phyloP scores from a whole-genome alignment of 2,113 vertebrate genomes.

The Pituophis catenifer region DNA sequence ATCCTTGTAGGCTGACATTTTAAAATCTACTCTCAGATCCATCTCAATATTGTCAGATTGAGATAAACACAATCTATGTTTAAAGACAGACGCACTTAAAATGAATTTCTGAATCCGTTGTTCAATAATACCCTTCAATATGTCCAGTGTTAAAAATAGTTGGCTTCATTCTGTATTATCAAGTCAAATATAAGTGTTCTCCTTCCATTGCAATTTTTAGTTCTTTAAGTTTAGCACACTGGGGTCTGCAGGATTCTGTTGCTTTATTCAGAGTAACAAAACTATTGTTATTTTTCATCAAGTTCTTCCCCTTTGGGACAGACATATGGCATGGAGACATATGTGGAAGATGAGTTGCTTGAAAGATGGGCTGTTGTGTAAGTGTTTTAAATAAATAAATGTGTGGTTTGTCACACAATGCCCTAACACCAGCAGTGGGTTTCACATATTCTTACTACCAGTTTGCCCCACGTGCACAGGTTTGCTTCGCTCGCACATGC shows the following conservation, averaged over 20 bases:
- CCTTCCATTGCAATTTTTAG: neutral
- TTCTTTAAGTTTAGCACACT: neutral
- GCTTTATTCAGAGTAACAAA: neutral
- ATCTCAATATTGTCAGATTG: neutral
- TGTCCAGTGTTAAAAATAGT: neutral
- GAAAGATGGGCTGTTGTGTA: neutral
- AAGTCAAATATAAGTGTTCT: neutral
- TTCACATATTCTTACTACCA: too few relatives aligned
- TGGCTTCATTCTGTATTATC: neutral
- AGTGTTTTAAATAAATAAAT: neutral
- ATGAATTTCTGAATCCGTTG: neutral
- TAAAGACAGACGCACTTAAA: neutral
- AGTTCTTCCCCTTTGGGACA: neutral
- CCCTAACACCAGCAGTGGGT: neutral
- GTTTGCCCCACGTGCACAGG: too few relatives aligned
- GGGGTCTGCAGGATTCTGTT: neutral
- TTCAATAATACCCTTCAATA: neutral
- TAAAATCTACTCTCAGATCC: neutral
- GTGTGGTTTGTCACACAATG: neutral
- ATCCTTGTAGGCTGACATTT: neutral
- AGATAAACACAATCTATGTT: neutral
- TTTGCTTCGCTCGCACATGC: too few relatives aligned
- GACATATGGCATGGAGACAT: neutral
- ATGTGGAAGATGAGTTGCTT: neutral
- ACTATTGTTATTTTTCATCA: neutral